These are phyloP conservation scores for Melinaea menophilus DNA, from an alignment of 2,888 invertebrate species.

Conservation along the genomic window DNA sequence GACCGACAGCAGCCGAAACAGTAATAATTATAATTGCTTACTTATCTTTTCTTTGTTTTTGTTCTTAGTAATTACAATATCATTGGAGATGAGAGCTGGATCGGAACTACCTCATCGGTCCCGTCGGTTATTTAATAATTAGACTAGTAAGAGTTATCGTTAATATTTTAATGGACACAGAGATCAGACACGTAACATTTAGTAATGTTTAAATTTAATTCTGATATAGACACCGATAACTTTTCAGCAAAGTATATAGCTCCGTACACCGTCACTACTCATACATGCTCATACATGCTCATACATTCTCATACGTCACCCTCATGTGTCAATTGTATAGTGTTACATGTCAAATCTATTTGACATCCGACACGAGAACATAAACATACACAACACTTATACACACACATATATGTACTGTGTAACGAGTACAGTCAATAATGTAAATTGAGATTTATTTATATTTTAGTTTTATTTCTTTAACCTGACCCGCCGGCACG, in stretches of 20 bases:
- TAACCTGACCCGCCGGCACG: background rate
- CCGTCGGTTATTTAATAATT: too few species aligned
- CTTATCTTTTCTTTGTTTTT: background rate
- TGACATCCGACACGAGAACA: background rate
- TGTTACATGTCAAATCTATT: too few species aligned
- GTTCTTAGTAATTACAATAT: slow-evolving; percentile 12
- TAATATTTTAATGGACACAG: too few species aligned
- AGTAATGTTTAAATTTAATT: too few species aligned
- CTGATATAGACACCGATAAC: too few species aligned
- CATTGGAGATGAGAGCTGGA: slow-evolving; percentile 9
- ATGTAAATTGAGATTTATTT: slow-evolving; percentile 2
- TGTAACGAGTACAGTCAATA: background rate
- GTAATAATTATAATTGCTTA: background rate
- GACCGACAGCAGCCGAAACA: background rate
- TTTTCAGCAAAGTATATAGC: too few species aligned
- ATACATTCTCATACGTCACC: too few species aligned
- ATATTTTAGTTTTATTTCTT: background rate
- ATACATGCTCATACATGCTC: too few species aligned
- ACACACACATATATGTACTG: background rate
- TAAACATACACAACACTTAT: background rate
- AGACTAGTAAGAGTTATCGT: too few species aligned
- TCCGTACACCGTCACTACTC: too few species aligned
- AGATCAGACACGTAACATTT: too few species aligned
- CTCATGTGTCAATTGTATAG: too few species aligned
- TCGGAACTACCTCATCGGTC: slow-evolving; percentile 1